Percentiles rank a stretch among this genome's conserved stretches.
Conservation (phyloP, 1,140 invertebrate genomes). For the Cryptotermes secundus region DNA sequence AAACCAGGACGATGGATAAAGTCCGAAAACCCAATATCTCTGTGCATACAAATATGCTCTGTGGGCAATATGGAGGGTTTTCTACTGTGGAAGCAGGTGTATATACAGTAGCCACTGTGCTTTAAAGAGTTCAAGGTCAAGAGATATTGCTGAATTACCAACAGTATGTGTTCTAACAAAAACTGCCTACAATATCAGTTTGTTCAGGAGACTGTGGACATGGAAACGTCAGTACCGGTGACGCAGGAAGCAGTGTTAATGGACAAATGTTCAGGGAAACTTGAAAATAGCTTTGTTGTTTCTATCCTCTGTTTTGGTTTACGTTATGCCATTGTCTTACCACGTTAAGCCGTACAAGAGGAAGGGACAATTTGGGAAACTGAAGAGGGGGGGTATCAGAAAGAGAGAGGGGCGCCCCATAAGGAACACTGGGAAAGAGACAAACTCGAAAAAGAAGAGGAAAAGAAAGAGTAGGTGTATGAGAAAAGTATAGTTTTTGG, state of each 20-base stretch:
- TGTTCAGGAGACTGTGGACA: no score
- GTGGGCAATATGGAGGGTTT: no score
- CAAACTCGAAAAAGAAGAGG: background rate
- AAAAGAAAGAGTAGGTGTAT: background rate
- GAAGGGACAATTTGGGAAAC: background rate
- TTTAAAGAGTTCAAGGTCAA: no score
- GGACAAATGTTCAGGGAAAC: slow-evolving; percentile 6
- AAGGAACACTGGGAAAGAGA: background rate
- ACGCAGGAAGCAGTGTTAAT: background rate
- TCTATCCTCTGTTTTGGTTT: background rate
- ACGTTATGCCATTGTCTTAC: background rate
- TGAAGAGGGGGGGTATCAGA: background rate
- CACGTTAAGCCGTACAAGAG: background rate
- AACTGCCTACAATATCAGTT: no score
- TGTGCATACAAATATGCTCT: no score
- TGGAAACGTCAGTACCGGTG: no score
- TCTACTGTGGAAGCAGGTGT: no score
- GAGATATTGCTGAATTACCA: no score
- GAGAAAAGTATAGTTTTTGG: background rate
- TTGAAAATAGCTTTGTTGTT: slow-evolving; percentile 9
- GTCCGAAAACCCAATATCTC: no score
- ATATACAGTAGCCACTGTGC: no score
- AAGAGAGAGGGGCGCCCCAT: background rate
- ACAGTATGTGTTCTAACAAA: no score
- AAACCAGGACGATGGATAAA: no score